Conservation (phyloP, 2,888 invertebrate species). For the Neoitamus cyanurus region DNA sequence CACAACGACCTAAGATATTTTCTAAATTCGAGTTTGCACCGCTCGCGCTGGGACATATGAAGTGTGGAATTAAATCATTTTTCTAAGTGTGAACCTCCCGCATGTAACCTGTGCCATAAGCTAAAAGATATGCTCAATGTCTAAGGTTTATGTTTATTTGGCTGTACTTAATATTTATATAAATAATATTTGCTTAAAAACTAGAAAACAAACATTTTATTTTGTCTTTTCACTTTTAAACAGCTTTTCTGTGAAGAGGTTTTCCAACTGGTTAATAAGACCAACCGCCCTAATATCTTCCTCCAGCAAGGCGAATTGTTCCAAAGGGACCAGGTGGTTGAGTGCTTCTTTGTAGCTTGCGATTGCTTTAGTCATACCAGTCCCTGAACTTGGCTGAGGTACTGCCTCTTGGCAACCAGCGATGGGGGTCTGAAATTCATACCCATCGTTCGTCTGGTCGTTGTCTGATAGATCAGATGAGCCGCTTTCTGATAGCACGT, state of each 20-base stretch:
- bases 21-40: too few species aligned
- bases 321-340: background rate
- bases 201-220: background rate
- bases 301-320: slow-evolving; percentile 9
- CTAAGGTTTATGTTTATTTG: background rate
- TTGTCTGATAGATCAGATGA: background rate
- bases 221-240: background rate
- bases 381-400: background rate
- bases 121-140: background rate
- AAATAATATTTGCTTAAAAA: background rate
- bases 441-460: background rate
- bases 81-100: too few species aligned
- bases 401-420: background rate
- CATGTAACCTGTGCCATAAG: too few species aligned
- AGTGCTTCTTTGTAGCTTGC: slow-evolving; percentile 25
- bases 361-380: background rate
- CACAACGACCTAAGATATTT: too few species aligned
- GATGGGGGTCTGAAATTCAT: background rate
- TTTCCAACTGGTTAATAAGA: slow-evolving; percentile 44
- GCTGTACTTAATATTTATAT: background rate
- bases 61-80: too few species aligned
- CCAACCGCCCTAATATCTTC: slow-evolving; percentile 21
- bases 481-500: background rate
- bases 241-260: background rate
- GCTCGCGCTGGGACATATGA: too few species aligned